Conservation (phyloP, 30 jellyfish, hydroid and myxozoan genomes). For the Turritopsis dohrnii region DNA sequence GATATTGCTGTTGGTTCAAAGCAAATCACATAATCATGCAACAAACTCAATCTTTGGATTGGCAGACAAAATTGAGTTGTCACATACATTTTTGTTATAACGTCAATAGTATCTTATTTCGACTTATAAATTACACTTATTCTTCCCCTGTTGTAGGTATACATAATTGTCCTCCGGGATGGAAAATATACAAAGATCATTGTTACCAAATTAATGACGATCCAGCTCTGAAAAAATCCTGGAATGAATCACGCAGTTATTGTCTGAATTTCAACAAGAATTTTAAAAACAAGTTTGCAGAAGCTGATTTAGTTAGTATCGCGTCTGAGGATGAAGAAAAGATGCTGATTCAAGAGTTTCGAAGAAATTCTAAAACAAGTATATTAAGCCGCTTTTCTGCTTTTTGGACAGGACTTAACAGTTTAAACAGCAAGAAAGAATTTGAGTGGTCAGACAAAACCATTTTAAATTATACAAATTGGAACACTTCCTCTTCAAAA, state of each 20-base stretch:
- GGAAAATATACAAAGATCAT: conserved; percentile 52
- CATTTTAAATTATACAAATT: conserved; percentile 27
- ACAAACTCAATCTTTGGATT: too few species aligned
- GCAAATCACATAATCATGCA: too few species aligned
- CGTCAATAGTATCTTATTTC: too few species aligned
- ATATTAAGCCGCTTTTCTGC: conserved; percentile 24
- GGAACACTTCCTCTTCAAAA: conserved; percentile 31
- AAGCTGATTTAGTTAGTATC: conserved; percentile 80
- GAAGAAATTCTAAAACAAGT: neutral
- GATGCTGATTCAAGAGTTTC: conserved; percentile 36
- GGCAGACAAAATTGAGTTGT: too few species aligned
- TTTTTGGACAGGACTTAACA: conserved; percentile 89
- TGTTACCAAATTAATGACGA: conserved; percentile 87
- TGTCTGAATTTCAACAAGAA: conserved; percentile 52
- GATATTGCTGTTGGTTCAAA: too few species aligned
- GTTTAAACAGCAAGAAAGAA: neutral
- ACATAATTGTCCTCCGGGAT: conserved; percentile 81
- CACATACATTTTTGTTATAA: too few species aligned
- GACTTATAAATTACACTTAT: neutral
- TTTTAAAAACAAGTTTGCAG: conserved; percentile 49
- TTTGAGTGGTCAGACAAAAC: conserved; percentile 71
- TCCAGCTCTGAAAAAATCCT: conserved; percentile 75
- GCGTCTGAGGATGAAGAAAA: conserved; percentile 14
- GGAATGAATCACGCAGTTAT: conserved; percentile 64
- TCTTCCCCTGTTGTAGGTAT: conserved; percentile 36